Evolutionary conservation across 2,113 vertebrate genomes (phyloP), one percentile per base, ranked within the genome.

Genomic region (Osmerus mordax): DNA sequence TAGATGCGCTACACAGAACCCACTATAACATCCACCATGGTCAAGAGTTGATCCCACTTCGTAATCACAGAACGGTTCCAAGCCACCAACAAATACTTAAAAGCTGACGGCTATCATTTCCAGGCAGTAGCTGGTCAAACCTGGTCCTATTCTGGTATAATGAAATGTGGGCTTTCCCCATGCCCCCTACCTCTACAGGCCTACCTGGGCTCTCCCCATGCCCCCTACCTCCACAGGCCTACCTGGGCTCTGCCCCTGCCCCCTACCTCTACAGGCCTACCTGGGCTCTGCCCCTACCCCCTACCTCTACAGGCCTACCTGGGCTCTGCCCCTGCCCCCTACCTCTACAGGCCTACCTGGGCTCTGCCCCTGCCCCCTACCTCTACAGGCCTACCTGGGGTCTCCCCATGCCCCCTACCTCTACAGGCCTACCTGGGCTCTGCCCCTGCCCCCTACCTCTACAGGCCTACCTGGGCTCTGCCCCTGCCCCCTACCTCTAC

Each of bases 161-260:
- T 11, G 9, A 4, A 36, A 36, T 36, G 32, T 36, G 32, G 32
- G 32, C 32, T 36, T 0, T 36, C 4, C 5, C 4, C 32, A 36
- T 36, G 1, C 5, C 32, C 32, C 41, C 41, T 47, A 6, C 41
- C 1, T 47, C 41, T 47, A 47, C 19, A 29, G 21, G 28, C 81
- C 85, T 85, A 93, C 92, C 92, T 85, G 19, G 87, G 79, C 74
- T 93, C 92, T 71, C 86, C 89, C 29, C 29, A 32, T 32, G 5
- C 29, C 29, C 29, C 41, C 41, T 47, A 6, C 41, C 1, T 47
- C 41, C 12, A 47, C 19, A 29, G 21, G 28, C 81, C 85, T 85
- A 93, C 92, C 92, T 85, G 19, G 87, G 79, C 74, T 93, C 92
- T 71, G 86, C 89, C 8, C 36, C 1, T 7, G 1, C 36, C 8